phyloP scores from a whole-genome alignment of 37 sponge, comb jelly and placozoan genomes.

The Agelas oroides region DNA sequence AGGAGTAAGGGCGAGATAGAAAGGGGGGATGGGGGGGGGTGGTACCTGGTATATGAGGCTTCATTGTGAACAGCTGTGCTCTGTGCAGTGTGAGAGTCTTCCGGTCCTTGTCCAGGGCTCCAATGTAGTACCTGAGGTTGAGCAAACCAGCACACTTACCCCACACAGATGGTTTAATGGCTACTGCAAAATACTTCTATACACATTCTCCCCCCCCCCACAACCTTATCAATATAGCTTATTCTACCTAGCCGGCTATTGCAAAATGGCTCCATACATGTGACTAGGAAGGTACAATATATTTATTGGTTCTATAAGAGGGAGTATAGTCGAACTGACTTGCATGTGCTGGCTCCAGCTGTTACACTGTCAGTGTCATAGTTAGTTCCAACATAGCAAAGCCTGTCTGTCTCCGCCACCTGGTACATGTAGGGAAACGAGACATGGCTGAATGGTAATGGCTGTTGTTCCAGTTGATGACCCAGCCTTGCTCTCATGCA shows the following conservation, averaged over 20 bases:
- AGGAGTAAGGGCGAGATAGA: no score
- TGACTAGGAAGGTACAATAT: no score
- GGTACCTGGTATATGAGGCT: constrained; percentile 61
- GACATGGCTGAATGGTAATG: no score
- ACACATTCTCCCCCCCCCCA: no score
- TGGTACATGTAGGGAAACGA: no score
- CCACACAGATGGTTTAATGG: neutral
- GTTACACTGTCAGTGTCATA: constrained; percentile 19
- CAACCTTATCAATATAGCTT: no score
- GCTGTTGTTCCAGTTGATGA: no score
- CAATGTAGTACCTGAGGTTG: constrained; percentile 47
- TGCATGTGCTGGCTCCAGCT: constrained; percentile 1
- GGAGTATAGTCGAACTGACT: constrained; percentile 10
- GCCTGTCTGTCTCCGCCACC: constrained; percentile 48
- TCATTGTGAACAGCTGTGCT: constrained; percentile 43
- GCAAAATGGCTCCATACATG: no score
- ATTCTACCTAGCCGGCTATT: no score
- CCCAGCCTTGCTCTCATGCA: no score
- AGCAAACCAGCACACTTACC: neutral
- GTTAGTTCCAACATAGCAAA: constrained; percentile 59
- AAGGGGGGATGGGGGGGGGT: neutral
- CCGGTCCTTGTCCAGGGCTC: constrained; percentile 41
- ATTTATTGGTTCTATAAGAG: no score
- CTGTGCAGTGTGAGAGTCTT: constrained; percentile 47
- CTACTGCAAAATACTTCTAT: neutral